These are phyloP conservation scores for Amphipyra tragopoginis DNA, from an alignment of 2,888 invertebrate genomes.

Conservation along the genomic window DNA sequence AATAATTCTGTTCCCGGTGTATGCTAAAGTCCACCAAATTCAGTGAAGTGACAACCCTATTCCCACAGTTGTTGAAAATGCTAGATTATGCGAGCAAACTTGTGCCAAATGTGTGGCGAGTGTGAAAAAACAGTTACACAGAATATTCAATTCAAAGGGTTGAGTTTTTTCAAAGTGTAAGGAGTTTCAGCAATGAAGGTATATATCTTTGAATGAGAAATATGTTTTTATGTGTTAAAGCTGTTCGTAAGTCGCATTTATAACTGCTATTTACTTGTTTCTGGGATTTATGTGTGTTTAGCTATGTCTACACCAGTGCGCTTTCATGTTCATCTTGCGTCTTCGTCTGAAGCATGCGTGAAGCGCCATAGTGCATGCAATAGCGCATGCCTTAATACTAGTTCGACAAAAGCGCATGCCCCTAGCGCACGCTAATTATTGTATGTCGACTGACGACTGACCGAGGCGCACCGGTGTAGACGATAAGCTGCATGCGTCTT, in stretches of 20 bases:
- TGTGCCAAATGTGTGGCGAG: slow-evolving; percentile 39
- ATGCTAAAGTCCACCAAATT: slow-evolving; percentile 2
- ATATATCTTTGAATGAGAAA: slow-evolving; percentile 8
- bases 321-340: too few relatives aligned
- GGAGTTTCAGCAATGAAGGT: slow-evolving; percentile 19
- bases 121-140: slow-evolving; percentile 38
- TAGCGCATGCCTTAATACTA: too few relatives aligned
- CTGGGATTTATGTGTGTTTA: not conserved
- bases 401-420: too few relatives aligned
- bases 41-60: slow-evolving; percentile 35
- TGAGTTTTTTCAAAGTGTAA: slow-evolving; percentile 18
- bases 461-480: too few relatives aligned
- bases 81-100: slow-evolving; percentile 50
- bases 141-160: slow-evolving; percentile 23
- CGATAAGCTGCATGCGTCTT: too few relatives aligned
- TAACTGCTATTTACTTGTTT: slow-evolving; percentile 1
- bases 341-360: too few relatives aligned
- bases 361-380: too few relatives aligned
- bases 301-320: too few relatives aligned
- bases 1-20: not conserved
- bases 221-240: slow-evolving; percentile 7
- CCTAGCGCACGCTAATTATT: too few relatives aligned
- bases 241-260: slow-evolving; percentile 2
- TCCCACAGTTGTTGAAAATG: slow-evolving; percentile 40
- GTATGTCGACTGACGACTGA: too few relatives aligned